Percentiles rank a stretch among this genome's conserved stretches.
Conservation (phyloP, 1,140 invertebrate genomes). For the Zaprionus africanus region DNA sequence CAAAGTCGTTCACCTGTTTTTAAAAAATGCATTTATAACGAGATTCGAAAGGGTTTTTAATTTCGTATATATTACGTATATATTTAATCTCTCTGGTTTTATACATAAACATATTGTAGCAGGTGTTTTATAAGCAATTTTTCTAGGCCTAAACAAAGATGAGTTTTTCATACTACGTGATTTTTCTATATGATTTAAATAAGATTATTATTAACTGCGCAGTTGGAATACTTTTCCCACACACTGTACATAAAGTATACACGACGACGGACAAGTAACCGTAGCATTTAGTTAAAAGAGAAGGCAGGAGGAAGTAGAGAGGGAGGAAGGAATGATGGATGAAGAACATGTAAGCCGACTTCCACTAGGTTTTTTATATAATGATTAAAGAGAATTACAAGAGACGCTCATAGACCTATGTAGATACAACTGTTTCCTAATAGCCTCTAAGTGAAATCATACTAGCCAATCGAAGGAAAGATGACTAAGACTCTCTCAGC, state of each 20-base stretch:
- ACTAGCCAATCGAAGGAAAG: slow-evolving; percentile 62
- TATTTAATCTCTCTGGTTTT: slow-evolving; percentile 61
- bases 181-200: slow-evolving; percentile 59
- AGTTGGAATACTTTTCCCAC: slow-evolving; percentile 46
- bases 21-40: slow-evolving; percentile 68
- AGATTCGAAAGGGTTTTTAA: slow-evolving; percentile 47
- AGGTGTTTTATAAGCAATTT: slow-evolving; percentile 77
- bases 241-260: slow-evolving; percentile 66
- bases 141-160: slow-evolving; percentile 65
- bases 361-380: slow-evolving; percentile 49
- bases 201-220: slow-evolving; percentile 15
- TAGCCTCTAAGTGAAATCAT: slow-evolving; percentile 66
- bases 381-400: slow-evolving; percentile 21
- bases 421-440: slow-evolving; percentile 83
- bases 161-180: slow-evolving; percentile 51
- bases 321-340: neutral
- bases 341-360: slow-evolving; percentile 15
- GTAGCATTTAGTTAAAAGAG: slow-evolving; percentile 34
- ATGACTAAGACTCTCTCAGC: slow-evolving; percentile 45
- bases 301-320: slow-evolving; percentile 2
- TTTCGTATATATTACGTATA: slow-evolving; percentile 26
- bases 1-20: slow-evolving; percentile 78
- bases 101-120: slow-evolving; percentile 14
- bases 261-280: slow-evolving; percentile 16
- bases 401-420: slow-evolving; percentile 77